Conservation (phyloP, 1,140 invertebrate species). For the Bradynema listronoti region DNA sequence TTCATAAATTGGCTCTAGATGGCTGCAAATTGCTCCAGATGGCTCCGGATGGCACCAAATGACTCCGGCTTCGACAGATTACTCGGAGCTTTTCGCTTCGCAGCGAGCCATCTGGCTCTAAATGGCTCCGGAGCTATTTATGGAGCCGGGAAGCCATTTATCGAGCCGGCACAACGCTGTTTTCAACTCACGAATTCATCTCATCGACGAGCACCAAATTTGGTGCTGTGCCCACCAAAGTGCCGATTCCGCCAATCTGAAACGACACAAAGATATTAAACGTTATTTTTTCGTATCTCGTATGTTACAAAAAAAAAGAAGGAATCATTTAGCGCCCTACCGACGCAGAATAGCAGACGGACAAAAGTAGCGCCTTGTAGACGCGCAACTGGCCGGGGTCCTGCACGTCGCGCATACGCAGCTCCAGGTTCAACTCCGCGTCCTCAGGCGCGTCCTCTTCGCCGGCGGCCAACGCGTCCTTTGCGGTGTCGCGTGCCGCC, state of each 20-base stretch:
- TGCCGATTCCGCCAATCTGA: slow-evolving; percentile 75
- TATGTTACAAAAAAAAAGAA: too few species aligned
- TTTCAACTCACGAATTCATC: slow-evolving; percentile 24
- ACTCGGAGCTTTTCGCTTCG: too few species aligned
- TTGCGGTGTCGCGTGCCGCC: too few species aligned
- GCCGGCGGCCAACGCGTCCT: too few species aligned
- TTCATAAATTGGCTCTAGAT: too few species aligned
- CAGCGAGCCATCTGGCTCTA: too few species aligned
- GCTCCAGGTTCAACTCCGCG: slow-evolving; percentile 17
- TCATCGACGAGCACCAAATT: slow-evolving; percentile 74
- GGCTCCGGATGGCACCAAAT: too few species aligned
- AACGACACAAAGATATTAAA: too few species aligned
- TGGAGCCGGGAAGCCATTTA: background rate
- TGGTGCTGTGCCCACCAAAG: slow-evolving; percentile 77
- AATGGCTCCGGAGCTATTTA: too few species aligned
- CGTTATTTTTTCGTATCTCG: too few species aligned
- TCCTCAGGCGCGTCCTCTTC: slow-evolving; percentile 23
- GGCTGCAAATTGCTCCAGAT: too few species aligned
- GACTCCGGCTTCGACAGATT: background rate
- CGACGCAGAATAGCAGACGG: slow-evolving; percentile 72
- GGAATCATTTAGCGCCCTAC: too few species aligned
- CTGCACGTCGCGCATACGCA: slow-evolving; percentile 13
- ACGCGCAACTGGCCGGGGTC: slow-evolving; percentile 19
- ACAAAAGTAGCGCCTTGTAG: slow-evolving; percentile 62
- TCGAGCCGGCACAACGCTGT: background rate